A percentile compares a stretch with the other conserved stretches of the same genome.
phyloP scores from a whole-genome alignment of 1,140 invertebrate genomes.

The Procambarus clarkii region DNA sequence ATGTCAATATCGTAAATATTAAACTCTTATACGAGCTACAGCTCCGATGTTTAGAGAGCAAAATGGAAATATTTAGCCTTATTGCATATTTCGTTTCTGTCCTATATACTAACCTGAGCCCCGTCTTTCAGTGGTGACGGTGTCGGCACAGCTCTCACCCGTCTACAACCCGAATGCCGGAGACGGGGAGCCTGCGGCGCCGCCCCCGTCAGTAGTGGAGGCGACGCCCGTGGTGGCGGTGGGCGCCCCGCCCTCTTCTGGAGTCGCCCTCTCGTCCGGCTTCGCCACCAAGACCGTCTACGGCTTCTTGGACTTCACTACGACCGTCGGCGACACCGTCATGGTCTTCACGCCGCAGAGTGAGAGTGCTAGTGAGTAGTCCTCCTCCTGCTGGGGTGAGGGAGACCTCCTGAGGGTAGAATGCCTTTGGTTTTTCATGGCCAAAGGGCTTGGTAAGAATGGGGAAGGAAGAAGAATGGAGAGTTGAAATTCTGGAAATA shows the following conservation, averaged over 20 bases:
- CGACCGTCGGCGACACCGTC: constrained; percentile 91
- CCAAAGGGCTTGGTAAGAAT: too few relatives aligned
- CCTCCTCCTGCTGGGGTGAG: neutral
- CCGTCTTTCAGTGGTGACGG: constrained; percentile 25
- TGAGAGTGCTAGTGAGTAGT: constrained; percentile 36
- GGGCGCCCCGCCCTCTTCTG: constrained; percentile 48
- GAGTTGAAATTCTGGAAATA: too few relatives aligned
- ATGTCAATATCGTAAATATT: too few relatives aligned
- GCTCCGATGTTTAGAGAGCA: too few relatives aligned
- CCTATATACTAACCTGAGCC: neutral
- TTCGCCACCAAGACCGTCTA: constrained; percentile 86
- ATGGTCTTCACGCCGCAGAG: constrained; percentile 90
- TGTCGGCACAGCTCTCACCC: constrained; percentile 58
- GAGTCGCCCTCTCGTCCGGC: neutral
- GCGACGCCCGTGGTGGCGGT: constrained; percentile 41
- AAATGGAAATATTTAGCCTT: too few relatives aligned
- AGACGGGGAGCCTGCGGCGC: neutral
- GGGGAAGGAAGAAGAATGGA: too few relatives aligned
- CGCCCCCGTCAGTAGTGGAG: constrained; percentile 46
- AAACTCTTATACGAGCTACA: too few relatives aligned
- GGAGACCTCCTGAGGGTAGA: too few relatives aligned
- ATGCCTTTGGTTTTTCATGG: too few relatives aligned
- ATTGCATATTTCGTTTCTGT: too few relatives aligned
- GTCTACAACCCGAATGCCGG: constrained; percentile 57
- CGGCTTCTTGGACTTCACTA: constrained; percentile 91